These are phyloP conservation scores for Pseudopipra pipra DNA, from an alignment of 2,113 vertebrate species.

Conservation along the genomic window DNA sequence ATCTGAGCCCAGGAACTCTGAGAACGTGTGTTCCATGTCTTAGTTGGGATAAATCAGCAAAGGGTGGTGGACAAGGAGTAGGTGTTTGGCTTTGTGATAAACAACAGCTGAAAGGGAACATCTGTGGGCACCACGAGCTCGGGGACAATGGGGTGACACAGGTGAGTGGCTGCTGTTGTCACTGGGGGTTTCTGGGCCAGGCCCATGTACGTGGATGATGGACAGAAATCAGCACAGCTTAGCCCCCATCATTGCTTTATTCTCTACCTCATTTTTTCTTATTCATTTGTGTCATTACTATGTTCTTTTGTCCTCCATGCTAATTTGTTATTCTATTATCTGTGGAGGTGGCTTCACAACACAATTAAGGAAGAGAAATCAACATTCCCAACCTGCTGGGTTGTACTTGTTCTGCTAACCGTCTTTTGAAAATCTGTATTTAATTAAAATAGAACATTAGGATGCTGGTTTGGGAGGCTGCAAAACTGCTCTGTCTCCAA, in stretches of 20 bases:
- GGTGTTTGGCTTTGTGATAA: background rate
- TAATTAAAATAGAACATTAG: constrained; percentile 30
- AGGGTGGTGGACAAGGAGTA: background rate
- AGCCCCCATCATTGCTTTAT: background rate
- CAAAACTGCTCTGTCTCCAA: background rate
- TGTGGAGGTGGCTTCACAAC: constrained; percentile 19
- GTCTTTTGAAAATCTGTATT: constrained; percentile 26
- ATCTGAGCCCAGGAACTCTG: constrained; percentile 15
- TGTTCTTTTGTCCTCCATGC: constrained; percentile 44
- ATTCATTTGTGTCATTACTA: background rate
- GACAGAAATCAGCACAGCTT: background rate
- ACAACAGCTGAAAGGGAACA: background rate
- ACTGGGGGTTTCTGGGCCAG: background rate
- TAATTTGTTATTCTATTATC: constrained; percentile 47
- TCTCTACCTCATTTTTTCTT: background rate
- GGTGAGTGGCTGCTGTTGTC: background rate
- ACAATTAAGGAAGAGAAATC: constrained; percentile 52
- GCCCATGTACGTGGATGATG: background rate
- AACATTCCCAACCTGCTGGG: constrained; percentile 10
- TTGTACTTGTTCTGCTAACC: constrained; percentile 7
- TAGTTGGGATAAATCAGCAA: background rate
- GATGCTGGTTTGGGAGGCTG: background rate
- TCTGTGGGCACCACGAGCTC: background rate
- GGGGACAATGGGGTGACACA: fast-evolving
- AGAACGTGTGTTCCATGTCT: background rate